Conservation (phyloP, 2,113 vertebrate species). For the Onychostruthus taczanowskii region DNA sequence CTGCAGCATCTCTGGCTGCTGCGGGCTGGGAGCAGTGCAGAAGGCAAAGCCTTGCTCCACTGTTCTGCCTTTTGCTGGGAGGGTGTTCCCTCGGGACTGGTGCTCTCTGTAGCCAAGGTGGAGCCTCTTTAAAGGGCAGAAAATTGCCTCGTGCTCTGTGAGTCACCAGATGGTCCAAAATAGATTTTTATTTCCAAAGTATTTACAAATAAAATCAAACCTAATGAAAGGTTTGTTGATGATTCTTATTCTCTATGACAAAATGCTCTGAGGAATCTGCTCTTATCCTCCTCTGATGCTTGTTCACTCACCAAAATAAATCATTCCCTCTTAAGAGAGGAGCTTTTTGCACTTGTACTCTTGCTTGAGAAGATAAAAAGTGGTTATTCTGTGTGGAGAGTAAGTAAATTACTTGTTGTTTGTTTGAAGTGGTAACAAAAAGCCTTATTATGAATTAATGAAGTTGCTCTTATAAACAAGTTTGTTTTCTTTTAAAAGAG, state of each 20-base stretch:
- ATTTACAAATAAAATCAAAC: constrained; percentile 49
- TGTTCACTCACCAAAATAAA: not conserved
- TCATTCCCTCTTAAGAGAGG: not conserved
- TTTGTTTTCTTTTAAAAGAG: not conserved
- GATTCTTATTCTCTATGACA: not conserved
- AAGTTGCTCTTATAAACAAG: not conserved
- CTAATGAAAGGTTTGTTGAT: not conserved
- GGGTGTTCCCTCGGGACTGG: not conserved
- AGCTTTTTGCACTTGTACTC: not conserved
- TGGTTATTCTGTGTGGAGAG: not conserved
- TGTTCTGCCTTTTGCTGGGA: not conserved
- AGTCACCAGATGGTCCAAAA: constrained; percentile 31
- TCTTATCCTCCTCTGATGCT: not conserved
- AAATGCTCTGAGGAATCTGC: not conserved
- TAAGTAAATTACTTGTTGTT: not conserved
- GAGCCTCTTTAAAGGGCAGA: not conserved
- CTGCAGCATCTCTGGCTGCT: not conserved
- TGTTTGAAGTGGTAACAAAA: constrained; percentile 13
- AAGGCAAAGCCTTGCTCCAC: not conserved
- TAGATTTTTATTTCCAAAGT: constrained; percentile 28
- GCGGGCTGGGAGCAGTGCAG: not conserved
- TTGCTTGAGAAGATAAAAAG: not conserved
- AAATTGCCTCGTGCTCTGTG: constrained; percentile 8
- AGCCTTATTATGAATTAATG: not conserved
- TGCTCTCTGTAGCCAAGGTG: not conserved